These are phyloP conservation scores for Ladona fulva DNA, from an alignment of 1,140 invertebrate genomes.

Conservation along the genomic window DNA sequence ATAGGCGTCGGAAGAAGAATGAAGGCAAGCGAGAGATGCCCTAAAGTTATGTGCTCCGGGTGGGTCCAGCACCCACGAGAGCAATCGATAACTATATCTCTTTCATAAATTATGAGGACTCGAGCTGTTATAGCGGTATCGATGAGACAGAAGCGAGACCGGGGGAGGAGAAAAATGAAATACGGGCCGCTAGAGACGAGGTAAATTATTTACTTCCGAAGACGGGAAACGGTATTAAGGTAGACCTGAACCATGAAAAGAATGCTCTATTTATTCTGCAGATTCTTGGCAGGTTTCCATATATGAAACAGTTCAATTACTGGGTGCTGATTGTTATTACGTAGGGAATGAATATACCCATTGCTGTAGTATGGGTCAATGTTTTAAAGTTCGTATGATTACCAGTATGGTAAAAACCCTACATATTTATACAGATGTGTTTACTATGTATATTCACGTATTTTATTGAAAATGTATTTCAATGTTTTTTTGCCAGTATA, in stretches of 20 bases:
- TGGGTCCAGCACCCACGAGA: neutral
- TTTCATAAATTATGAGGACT: conserved; percentile 3
- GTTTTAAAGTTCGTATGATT: too few species aligned
- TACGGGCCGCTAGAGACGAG: neutral
- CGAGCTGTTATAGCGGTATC: neutral
- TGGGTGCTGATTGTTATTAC: too few species aligned
- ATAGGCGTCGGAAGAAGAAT: neutral
- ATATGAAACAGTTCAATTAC: too few species aligned
- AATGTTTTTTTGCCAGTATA: too few species aligned
- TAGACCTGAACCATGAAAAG: neutral
- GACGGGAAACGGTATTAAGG: neutral
- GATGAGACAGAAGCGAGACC: neutral
- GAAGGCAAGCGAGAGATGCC: neutral
- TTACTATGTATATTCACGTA: too few species aligned
- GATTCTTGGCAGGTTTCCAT: too few species aligned
- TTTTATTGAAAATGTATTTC: too few species aligned
- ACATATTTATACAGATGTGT: too few species aligned
- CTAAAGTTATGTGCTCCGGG: neutral
- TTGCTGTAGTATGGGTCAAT: too few species aligned
- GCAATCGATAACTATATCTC: conserved; percentile 6
- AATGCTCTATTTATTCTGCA: neutral
- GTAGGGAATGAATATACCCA: too few species aligned
- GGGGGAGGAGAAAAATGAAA: neutral
- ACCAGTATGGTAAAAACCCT: too few species aligned
- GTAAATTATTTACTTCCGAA: neutral